Percentiles rank a stretch among this genome's conserved stretches.
phyloP scores from a whole-genome alignment of 2,113 vertebrate genomes.

The Centropus bengalensis region DNA sequence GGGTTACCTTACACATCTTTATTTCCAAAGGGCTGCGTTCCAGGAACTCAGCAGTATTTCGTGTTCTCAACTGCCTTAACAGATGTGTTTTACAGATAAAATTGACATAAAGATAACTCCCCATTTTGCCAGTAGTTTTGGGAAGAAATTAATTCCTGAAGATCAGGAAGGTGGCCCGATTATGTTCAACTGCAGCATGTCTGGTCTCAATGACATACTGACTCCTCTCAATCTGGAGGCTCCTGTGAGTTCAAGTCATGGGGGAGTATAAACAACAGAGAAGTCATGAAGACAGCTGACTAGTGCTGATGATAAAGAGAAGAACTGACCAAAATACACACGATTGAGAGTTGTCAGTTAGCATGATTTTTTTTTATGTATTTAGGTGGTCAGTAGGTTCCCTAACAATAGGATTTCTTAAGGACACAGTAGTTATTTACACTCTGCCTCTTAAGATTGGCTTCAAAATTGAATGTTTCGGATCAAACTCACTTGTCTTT shows the following conservation, averaged over 20 bases:
- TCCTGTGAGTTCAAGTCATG: background rate
- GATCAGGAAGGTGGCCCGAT: background rate
- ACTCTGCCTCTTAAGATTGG: background rate
- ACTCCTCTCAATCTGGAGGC: background rate
- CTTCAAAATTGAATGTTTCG: background rate
- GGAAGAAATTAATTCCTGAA: background rate
- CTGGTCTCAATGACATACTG: background rate
- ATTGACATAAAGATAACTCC: background rate
- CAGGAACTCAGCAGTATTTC: background rate
- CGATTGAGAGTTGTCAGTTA: background rate
- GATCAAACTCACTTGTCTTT: background rate
- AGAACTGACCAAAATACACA: background rate
- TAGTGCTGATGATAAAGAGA: background rate
- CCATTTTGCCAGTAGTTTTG: background rate
- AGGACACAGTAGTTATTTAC: background rate
- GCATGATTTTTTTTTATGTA: background rate
- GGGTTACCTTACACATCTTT: background rate
- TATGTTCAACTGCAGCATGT: background rate
- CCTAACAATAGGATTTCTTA: background rate
- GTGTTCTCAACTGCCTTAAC: background rate
- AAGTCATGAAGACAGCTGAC: background rate
- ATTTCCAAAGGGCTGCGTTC: background rate
- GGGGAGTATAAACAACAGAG: background rate
- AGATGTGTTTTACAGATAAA: background rate
- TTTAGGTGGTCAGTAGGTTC: background rate